Base-by-base conservation (phyloP, 2,797 vertebrate genomes). In the Cyprinodon diabolis region DNA sequence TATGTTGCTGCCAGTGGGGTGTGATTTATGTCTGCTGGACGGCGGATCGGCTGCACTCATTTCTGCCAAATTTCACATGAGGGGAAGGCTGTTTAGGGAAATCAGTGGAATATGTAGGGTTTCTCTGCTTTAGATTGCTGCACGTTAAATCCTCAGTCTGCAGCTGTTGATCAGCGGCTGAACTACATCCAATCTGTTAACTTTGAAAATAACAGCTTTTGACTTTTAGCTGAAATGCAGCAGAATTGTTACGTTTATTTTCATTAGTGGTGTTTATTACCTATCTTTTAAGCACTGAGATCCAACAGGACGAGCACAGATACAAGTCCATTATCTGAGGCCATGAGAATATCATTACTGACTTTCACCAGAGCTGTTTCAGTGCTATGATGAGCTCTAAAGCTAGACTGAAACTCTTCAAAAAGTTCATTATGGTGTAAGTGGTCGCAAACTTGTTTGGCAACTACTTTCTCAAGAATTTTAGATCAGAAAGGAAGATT, bases 21-120 rank as follows among this genome's bases (percentile, higher is more conserved):
- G 1, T 89, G 90, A 90, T 90, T 85, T 81, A 90, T 88, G 82
- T 80, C 54, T 55, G 66, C 77, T 75, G 76, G 55, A 56, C 45
- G 8, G 67, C 25, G 63, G 77, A 77, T 74, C 14, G n/a, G 71
- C 69, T 37, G 69, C 15, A 2, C 57, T 65, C 72, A 63, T 68
- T 65, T 13, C 52, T 52, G 75, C 76, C 67, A 83, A n/a, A 82
- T 73, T 48, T 67, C 79, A 72, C 71, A 63, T 37, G 60, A 70
- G 69, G 74, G 37, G 35, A 30, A 15, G 66, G 1, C 2, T 47
- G 72, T 80, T 65, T 71, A 80, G 67, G 35, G 40, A 66, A 79
- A 84, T 76, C 68, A 69, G 6, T 77, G 35, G 8, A 72, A 79
- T 62, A 58, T 68, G 51, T 57, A 74, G 30, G 52, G 52, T 62